Base-by-base conservation (phyloP, 2,888 invertebrate species). In the Mesoligia furuncula region DNA sequence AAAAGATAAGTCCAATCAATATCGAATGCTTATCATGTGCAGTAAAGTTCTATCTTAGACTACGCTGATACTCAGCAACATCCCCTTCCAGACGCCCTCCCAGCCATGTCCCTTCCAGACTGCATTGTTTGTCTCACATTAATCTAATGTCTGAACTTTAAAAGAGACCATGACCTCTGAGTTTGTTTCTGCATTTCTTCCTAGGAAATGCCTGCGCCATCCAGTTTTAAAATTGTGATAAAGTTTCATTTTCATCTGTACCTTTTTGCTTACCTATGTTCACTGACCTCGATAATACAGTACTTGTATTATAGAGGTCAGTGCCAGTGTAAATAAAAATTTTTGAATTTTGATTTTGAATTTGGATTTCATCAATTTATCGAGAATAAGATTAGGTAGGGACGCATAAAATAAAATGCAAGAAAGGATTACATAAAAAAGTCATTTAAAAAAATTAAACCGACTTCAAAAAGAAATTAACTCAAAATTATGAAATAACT, bases 361-460 rank as follows among this genome's bases (percentile, higher is more conserved):
- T 36, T 36, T 36, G 6, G 0, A 36, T 36, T 62, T 24, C 24
- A 6, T 36, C 11, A 36, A 13, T 6, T 36, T 24, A 24, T 62
- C 36, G 36, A 2, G n/a, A 6, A 9, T 20, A 54, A n/a, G n/a
- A 51, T 24, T 68, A 17, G 11, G 20, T 61, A n/a, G 13, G 13
- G n/a, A 48, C 5, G 31, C 4, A 17, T 31, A 24, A 24, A 31
- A 72, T 0, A 68, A 64, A 71, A 59, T 1, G 20, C 45, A 59
- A 17, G 39, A 51, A 64, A 70, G 27, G n/a, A 62, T 75, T 69
- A 51, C 59, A 69, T n/a, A n/a, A n/a, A n/a, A n/a, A n/a, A n/a
- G n/a, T n/a, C n/a, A n/a, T n/a, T n/a, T n/a, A n/a, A n/a, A n/a
- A n/a, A n/a, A n/a, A n/a, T n/a, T n/a, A n/a, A n/a, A n/a, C n/a